Conservation (phyloP, 2,797 vertebrate genomes). For the Eremophila alpestris region DNA sequence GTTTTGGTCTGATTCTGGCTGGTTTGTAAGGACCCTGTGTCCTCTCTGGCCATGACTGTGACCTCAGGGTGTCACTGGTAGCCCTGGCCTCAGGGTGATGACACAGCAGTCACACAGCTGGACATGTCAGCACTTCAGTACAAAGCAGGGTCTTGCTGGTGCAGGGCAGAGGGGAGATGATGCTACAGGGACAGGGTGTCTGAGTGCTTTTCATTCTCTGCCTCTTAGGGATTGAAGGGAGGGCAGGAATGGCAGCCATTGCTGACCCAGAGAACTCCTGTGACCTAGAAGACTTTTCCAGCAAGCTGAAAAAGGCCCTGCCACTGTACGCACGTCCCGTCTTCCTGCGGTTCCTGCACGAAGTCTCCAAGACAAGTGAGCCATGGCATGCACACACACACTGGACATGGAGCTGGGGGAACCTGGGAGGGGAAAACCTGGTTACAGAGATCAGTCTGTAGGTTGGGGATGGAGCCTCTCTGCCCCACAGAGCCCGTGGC, state of each 20-base stretch:
- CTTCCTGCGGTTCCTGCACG: conserved; percentile 88
- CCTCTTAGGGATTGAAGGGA: conserved; percentile 88
- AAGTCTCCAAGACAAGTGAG: conserved; percentile 94
- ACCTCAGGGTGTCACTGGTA: not conserved
- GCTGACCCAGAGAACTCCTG: conserved; percentile 80
- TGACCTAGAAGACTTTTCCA: conserved; percentile 85
- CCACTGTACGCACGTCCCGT: conserved; percentile 89
- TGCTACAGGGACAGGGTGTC: not conserved
- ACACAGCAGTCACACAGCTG: not conserved
- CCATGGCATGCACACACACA: fast-evolving
- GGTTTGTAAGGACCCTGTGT: not conserved
- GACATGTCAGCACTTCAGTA: fast-evolving
- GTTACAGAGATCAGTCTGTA: not conserved
- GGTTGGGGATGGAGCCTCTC: not conserved
- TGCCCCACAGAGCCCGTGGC: not conserved
- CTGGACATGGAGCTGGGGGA: not conserved
- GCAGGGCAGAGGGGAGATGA: not conserved
- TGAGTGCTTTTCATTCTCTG: not conserved
- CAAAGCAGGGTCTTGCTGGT: not conserved
- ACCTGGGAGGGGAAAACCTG: not conserved
- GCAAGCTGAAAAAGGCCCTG: conserved; percentile 87
- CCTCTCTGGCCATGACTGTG: not conserved
- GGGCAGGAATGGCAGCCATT: conserved; percentile 95
- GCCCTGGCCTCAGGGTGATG: not conserved
- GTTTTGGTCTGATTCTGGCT: not conserved